Conservation (phyloP, 2,797 vertebrate species). For the Graptemys geographica region DNA sequence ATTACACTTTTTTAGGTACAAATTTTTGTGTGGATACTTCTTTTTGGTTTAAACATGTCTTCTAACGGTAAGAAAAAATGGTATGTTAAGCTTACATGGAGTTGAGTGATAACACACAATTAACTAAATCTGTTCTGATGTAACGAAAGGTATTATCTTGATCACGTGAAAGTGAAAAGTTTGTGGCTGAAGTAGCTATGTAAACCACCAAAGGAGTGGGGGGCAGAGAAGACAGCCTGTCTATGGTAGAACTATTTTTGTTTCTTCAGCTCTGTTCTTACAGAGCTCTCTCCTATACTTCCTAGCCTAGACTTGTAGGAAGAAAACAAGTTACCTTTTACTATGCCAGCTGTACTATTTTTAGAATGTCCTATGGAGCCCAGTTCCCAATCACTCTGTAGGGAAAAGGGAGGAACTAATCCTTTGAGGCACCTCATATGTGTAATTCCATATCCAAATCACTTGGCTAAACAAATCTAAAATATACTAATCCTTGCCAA, state of each 20-base stretch:
- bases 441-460: not conserved
- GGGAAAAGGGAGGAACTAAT: not conserved
- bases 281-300: not conserved
- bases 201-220: fast-evolving
- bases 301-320: not conserved
- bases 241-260: not conserved
- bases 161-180: not conserved
- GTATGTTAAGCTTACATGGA: not conserved
- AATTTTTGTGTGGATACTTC: not conserved
- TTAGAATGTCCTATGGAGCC: fast-evolving
- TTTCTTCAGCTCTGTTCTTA: not conserved
- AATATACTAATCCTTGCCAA: too few species aligned
- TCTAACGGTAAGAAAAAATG: not conserved
- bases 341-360: not conserved
- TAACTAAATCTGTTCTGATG: not conserved
- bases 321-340: not conserved
- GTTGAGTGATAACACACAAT: not conserved
- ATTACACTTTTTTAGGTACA: not conserved
- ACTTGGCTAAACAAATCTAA: not conserved
- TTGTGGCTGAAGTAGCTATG: fast-evolving
- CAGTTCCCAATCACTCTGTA: not conserved
- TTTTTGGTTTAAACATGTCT: not conserved
- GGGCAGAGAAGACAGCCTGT: not conserved
- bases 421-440: not conserved
- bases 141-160: too few species aligned